Evolutionary conservation across 2,888 invertebrate species (phyloP).

Genomic region (Callyntrura sp.): DNA sequence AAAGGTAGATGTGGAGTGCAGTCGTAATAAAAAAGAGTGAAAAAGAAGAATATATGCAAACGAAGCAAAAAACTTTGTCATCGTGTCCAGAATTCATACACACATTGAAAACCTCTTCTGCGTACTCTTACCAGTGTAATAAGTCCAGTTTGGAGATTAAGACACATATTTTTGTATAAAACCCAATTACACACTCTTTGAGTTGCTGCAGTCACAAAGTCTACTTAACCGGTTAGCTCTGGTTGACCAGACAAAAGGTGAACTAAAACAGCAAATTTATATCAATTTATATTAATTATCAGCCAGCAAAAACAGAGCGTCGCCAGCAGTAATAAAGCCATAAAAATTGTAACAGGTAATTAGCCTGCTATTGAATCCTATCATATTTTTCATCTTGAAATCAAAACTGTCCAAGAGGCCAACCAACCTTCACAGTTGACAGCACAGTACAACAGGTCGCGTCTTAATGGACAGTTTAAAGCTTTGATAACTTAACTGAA

Average conservation of each 20-base stretch:
- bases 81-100: no score
- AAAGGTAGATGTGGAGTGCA: background rate
- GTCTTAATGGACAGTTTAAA: no score
- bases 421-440: no score
- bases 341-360: conserved; percentile 1
- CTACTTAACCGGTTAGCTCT: conserved; percentile 44
- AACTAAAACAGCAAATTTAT: background rate
- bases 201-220: background rate
- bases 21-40: background rate
- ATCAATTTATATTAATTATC: background rate
- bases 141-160: background rate
- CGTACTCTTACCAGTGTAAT: background rate
- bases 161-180: background rate
- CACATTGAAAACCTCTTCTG: no score
- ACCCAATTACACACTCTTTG: background rate
- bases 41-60: background rate
- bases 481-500: no score
- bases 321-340: conserved; percentile 11
- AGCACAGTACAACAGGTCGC: no score
- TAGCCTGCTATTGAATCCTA: background rate
- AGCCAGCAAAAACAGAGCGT: background rate
- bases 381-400: no score
- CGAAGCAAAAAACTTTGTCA: background rate
- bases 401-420: no score
- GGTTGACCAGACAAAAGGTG: conserved; percentile 10